Conservation (phyloP, 2,797 vertebrate species). For the Syncerus caffer region DNA sequence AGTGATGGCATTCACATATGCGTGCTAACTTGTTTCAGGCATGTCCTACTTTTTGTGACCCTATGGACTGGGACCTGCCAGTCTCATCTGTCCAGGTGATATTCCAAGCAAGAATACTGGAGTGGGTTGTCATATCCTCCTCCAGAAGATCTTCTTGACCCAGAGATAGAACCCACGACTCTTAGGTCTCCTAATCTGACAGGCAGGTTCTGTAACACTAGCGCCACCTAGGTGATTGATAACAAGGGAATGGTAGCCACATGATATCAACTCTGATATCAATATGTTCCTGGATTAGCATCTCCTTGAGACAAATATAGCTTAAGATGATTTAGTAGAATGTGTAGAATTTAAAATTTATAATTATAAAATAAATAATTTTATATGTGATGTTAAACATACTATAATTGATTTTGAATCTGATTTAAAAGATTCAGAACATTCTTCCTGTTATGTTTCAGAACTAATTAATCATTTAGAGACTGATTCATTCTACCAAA, state of each 20-base stretch:
- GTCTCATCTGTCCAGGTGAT: background rate
- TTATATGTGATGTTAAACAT: background rate
- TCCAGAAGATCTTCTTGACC: background rate
- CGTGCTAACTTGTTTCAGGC: background rate
- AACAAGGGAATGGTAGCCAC: background rate
- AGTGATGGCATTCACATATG: background rate
- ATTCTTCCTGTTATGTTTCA: background rate
- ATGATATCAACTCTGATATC: background rate
- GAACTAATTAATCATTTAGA: background rate
- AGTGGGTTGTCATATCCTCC: background rate
- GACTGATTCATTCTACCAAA: background rate
- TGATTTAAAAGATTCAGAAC: background rate
- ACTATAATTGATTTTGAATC: background rate
- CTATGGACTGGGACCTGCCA: background rate
- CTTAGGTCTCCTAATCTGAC: background rate
- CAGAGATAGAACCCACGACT: accelerated
- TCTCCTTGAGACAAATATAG: background rate
- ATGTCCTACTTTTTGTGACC: background rate
- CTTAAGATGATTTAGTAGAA: background rate
- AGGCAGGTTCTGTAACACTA: background rate
- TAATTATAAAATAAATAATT: background rate
- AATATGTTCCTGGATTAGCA: background rate
- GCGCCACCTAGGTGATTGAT: background rate
- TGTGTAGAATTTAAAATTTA: background rate
- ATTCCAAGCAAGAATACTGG: background rate